phyloP scores from a whole-genome alignment of 2,888 invertebrate species.

The Apodemia hepburni region DNA sequence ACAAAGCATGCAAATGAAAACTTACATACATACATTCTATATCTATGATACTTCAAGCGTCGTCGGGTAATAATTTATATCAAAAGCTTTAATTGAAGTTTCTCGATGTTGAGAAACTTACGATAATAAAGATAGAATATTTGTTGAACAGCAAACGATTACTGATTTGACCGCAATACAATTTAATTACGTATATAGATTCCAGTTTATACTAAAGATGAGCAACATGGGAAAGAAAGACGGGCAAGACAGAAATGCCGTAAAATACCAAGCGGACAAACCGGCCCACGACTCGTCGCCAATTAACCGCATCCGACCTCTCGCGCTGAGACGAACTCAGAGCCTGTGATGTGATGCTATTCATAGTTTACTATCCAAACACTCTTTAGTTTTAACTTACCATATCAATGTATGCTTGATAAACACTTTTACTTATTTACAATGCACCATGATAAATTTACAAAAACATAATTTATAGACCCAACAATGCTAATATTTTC shows the following conservation, averaged over 20 bases:
- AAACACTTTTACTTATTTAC: too few species aligned
- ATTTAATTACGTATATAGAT: slow-evolving; percentile 2
- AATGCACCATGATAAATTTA: too few species aligned
- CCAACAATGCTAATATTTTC: too few species aligned
- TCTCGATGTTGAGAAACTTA: too few species aligned
- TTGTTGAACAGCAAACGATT: background rate
- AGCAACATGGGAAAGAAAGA: slow-evolving; percentile 29
- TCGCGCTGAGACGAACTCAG: slow-evolving; percentile 42
- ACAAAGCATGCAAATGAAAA: too few species aligned
- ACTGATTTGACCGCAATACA: background rate
- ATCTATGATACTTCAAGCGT: too few species aligned
- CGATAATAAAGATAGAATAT: background rate
- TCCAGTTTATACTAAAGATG: slow-evolving; percentile 8
- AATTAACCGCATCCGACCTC: slow-evolving; percentile 75
- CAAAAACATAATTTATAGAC: too few species aligned
- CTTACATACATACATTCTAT: too few species aligned
- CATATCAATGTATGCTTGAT: background rate
- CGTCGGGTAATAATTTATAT: too few species aligned
- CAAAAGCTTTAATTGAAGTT: too few species aligned
- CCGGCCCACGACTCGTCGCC: slow-evolving; percentile 62
- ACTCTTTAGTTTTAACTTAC: background rate
- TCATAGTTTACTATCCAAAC: slow-evolving; percentile 42
- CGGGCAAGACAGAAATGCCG: slow-evolving; percentile 54
- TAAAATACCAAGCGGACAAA: slow-evolving; percentile 65
- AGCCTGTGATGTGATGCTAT: slow-evolving; percentile 44